Percentiles rank a stretch among this genome's conserved stretches.
Conservation (phyloP, 2,888 invertebrate species). For the Amphipyra berbera region DNA sequence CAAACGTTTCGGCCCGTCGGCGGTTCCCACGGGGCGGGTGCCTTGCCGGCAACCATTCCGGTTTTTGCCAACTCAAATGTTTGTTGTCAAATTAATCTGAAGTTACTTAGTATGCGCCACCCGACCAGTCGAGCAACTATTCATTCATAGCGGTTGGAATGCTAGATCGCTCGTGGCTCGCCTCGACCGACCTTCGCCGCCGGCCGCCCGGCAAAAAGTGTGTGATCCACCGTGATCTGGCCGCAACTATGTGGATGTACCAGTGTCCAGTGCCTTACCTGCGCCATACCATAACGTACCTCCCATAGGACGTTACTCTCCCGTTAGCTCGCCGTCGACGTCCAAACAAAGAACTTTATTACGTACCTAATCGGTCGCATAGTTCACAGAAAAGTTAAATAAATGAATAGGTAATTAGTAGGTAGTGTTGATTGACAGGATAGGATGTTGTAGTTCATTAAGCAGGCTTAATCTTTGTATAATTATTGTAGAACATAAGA, state of each 20-base stretch:
- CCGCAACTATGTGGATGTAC: conserved; percentile 77
- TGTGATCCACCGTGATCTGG: conserved; percentile 73
- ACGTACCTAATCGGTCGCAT: conserved; percentile 35
- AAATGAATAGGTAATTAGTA: conserved; percentile 25
- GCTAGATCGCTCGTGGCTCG: conserved; percentile 86
- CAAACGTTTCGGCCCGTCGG: conserved; percentile 75
- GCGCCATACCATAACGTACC: conserved; percentile 62
- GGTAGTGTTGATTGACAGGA: conserved; percentile 4
- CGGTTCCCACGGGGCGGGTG: conserved; percentile 87
- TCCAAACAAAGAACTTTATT: conserved; percentile 49
- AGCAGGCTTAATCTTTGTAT: neutral
- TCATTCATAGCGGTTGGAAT: conserved; percentile 89
- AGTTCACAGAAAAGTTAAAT: conserved; percentile 33
- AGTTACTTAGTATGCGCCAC: conserved; percentile 84
- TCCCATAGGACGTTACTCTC: conserved; percentile 68
- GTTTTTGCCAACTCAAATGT: conserved; percentile 87
- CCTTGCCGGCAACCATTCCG: conserved; percentile 77
- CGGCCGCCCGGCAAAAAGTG: conserved; percentile 72
- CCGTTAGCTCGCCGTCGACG: conserved; percentile 57
- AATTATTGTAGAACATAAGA: too few relatives aligned
- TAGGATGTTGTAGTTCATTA: conserved; percentile 10
- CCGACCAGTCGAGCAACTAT: conserved; percentile 86
- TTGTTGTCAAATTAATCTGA: conserved; percentile 90
- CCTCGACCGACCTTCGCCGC: conserved; percentile 83
- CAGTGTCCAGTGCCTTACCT: conserved; percentile 68